phyloP scores from a whole-genome alignment of 2,113 vertebrate species.

The Forbesichthys agassizii region DNA sequence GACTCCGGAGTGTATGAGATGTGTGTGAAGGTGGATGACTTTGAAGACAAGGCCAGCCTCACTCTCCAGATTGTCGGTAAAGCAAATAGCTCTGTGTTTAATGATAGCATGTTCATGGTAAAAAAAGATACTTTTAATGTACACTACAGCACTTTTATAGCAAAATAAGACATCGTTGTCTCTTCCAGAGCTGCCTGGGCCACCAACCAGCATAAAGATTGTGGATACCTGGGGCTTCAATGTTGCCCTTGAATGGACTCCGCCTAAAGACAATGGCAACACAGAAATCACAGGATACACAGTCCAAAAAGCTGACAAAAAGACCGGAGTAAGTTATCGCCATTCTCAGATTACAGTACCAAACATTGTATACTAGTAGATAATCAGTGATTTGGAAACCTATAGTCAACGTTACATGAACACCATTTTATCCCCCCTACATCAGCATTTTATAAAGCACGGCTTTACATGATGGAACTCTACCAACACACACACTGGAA shows the following conservation, averaged over 20 bases:
- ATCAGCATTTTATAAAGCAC: too few species aligned
- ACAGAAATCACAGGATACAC: slow-evolving; percentile 91
- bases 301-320: slow-evolving; percentile 94
- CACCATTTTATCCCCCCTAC: too few species aligned
- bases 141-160: too few species aligned
- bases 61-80: slow-evolving; percentile 88
- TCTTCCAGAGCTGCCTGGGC: slow-evolving; percentile 84
- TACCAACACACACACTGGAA: too few species aligned
- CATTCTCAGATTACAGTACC: not conserved
- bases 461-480: too few species aligned
- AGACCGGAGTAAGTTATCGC: slow-evolving; percentile 84
- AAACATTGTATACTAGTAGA: not conserved
- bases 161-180: not conserved
- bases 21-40: slow-evolving; percentile 77
- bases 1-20: slow-evolving; percentile 93
- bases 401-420: not conserved
- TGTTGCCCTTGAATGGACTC: slow-evolving; percentile 88
- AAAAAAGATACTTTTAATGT: not conserved
- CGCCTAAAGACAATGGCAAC: slow-evolving; percentile 87
- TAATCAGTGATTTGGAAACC: not conserved
- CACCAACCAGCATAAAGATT: slow-evolving; percentile 84
- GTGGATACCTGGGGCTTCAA: slow-evolving; percentile 95
- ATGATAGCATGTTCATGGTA: not conserved
- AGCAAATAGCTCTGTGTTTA: not conserved
- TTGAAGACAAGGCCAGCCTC: slow-evolving; percentile 84